These are phyloP conservation scores for Phlogophora meticulosa DNA, from an alignment of 2,888 invertebrate genomes.

Conservation along the genomic window DNA sequence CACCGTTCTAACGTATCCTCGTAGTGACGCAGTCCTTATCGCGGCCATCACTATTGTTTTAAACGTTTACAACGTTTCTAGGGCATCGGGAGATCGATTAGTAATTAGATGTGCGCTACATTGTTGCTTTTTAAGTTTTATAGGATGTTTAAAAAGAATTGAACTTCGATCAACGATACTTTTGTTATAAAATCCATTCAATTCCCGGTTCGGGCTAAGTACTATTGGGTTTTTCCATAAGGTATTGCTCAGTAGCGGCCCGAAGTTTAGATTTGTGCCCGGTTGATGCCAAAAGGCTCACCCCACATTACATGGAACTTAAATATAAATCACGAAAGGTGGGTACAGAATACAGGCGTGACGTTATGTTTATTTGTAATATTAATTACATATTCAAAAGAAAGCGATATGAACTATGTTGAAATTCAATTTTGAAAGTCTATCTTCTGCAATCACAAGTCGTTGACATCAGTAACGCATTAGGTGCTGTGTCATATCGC, in stretches of 20 bases:
- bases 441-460: constrained; percentile 6
- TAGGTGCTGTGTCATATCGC: constrained; percentile 40
- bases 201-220: too few relatives aligned
- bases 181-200: neutral
- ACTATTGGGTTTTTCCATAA: too few relatives aligned
- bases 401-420: too few relatives aligned
- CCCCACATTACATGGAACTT: too few relatives aligned
- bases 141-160: constrained; percentile 19
- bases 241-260: too few relatives aligned
- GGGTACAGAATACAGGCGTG: too few relatives aligned
- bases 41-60: constrained; percentile 85
- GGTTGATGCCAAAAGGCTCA: too few relatives aligned
- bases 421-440: neutral
- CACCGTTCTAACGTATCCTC: constrained; percentile 84
- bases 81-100: constrained; percentile 82
- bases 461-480: constrained; percentile 51
- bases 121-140: constrained; percentile 63
- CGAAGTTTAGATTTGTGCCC: too few relatives aligned
- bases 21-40: constrained; percentile 76
- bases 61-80: constrained; percentile 80
- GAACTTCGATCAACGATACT: neutral
- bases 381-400: too few relatives aligned
- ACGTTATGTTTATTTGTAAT: too few relatives aligned
- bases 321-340: too few relatives aligned
- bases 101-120: constrained; percentile 71